These are phyloP conservation scores for Helogale parvula DNA, from an alignment of 2,113 vertebrate genomes.

Conservation along the genomic window DNA sequence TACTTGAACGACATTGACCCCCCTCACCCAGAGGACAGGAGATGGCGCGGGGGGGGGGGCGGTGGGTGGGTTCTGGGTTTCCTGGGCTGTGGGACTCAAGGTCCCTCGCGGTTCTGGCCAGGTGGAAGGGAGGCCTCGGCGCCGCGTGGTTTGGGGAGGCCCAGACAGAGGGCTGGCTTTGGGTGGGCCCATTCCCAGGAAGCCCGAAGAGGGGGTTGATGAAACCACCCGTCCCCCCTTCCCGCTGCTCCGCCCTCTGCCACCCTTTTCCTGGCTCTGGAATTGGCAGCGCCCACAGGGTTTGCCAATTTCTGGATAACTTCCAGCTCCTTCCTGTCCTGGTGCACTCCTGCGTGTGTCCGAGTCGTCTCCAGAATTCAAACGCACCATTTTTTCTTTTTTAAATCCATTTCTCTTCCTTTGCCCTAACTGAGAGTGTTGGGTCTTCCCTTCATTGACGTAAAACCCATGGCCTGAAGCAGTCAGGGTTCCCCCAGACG, in stretches of 20 bases:
- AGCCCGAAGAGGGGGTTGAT: background rate
- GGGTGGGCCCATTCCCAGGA: background rate
- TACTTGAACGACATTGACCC: slow-evolving; percentile 87
- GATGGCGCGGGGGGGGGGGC: background rate
- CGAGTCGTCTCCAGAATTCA: background rate
- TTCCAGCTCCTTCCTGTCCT: background rate
- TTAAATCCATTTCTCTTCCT: background rate
- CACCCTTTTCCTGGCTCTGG: background rate
- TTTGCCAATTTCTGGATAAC: background rate
- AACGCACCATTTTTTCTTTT: background rate
- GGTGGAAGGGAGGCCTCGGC: background rate
- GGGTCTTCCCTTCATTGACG: background rate
- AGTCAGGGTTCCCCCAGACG: background rate
- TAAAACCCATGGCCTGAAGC: background rate
- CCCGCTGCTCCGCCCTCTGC: background rate
- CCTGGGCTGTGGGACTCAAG: background rate
- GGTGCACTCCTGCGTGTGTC: background rate
- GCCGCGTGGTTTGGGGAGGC: background rate
- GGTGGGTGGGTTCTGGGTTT: background rate
- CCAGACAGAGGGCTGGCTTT: background rate
- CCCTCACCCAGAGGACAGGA: slow-evolving; percentile 56
- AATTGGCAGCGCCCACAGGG: background rate
- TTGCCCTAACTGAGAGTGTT: background rate
- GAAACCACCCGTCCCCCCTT: background rate
- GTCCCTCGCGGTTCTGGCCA: background rate